Percentiles rank a stretch among this genome's conserved stretches.
These are phyloP conservation scores for Conus betulinus DNA, from an alignment of 1,140 invertebrate genomes.

Conservation along the genomic window DNA sequence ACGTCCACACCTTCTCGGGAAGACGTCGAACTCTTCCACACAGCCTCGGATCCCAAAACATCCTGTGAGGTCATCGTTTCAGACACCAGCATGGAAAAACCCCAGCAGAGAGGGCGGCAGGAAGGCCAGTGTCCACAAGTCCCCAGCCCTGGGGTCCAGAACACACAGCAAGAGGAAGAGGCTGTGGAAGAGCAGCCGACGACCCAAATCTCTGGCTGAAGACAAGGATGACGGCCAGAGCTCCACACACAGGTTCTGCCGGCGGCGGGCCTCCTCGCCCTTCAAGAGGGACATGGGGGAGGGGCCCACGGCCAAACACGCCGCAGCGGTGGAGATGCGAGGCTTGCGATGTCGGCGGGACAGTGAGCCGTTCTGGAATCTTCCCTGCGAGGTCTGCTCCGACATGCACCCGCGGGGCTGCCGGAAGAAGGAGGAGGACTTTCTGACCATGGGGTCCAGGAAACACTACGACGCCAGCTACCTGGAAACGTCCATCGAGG, in stretches of 20 bases:
- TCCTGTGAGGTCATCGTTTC: neutral
- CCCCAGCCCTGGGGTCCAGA: neutral
- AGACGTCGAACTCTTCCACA: neutral
- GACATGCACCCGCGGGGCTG: neutral
- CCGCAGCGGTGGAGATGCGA: neutral
- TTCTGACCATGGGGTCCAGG: conserved; percentile 5
- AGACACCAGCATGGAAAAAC: neutral
- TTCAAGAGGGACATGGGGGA: neutral
- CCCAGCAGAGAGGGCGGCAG: neutral
- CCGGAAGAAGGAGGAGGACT: neutral
- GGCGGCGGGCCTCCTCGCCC: neutral
- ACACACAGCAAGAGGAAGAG: neutral
- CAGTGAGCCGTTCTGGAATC: neutral
- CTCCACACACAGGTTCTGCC: neutral
- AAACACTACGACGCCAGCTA: neutral
- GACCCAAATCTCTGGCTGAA: neutral
- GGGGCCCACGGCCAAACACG: neutral
- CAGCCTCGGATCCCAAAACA: neutral
- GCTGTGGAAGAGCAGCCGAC: neutral
- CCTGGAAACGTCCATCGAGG: conserved; percentile 26
- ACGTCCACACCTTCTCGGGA: neutral
- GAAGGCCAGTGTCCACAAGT: neutral
- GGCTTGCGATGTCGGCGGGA: neutral
- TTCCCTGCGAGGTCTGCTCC: neutral
- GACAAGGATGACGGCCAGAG: neutral